Evolutionary conservation across 2,113 vertebrate species (phyloP).

Genomic region (Gymnarchus niloticus): DNA sequence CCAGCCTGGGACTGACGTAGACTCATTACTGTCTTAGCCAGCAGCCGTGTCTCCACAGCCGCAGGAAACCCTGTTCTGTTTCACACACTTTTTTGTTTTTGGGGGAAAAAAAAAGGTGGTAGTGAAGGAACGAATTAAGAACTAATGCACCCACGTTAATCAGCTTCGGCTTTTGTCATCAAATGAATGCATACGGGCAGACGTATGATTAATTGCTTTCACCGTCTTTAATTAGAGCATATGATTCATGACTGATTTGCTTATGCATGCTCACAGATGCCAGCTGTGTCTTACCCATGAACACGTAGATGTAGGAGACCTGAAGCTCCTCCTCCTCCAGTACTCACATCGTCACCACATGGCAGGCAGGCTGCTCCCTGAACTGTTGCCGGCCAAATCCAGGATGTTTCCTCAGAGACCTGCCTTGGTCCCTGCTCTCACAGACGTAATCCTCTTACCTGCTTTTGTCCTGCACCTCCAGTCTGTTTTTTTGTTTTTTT

Average conservation of each 20-base stretch:
- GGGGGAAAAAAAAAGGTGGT: neutral
- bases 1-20: no score
- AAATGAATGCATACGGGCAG: neutral
- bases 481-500: neutral
- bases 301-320: neutral
- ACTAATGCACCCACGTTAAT: neutral
- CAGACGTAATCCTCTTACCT: neutral
- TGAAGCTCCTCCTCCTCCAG: neutral
- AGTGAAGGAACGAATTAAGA: neutral
- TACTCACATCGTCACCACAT: neutral
- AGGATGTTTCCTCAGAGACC: neutral
- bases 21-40: no score
- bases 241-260: neutral
- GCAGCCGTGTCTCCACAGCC: no score
- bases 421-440: neutral
- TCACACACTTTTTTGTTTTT: no score
- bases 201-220: neutral
- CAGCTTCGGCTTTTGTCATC: neutral
- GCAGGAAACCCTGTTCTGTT: no score
- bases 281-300: neutral
- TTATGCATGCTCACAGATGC: no score
- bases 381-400: neutral
- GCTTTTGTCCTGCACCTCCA: neutral
- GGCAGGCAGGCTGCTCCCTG: neutral
- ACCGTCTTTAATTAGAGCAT: neutral